Evolutionary conservation across 2,113 vertebrate genomes (phyloP).

Genomic region (Galeopterus variegatus): DNA sequence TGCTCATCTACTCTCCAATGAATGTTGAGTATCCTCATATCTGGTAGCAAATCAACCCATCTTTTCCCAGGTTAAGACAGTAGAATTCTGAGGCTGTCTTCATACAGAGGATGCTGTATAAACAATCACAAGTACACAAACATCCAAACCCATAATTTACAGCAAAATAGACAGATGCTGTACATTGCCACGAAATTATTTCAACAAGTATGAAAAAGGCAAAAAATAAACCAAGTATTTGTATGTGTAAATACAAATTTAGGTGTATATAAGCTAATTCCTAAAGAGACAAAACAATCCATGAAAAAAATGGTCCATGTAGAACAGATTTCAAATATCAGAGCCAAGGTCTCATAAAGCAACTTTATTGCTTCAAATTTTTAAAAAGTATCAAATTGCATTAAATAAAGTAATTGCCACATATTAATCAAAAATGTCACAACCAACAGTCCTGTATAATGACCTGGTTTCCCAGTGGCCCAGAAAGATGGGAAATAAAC

Average conservation of each 20-base stretch:
- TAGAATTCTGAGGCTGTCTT: neutral
- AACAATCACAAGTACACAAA: slow-evolving; percentile 43
- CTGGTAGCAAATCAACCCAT: neutral
- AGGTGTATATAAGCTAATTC: slow-evolving; percentile 37
- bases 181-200: neutral
- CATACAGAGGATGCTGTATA: neutral
- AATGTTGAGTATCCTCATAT: neutral
- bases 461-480: slow-evolving; percentile 85
- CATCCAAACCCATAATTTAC: slow-evolving; percentile 46
- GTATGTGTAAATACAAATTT: slow-evolving; percentile 15
- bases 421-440: slow-evolving; percentile 68
- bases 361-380: neutral
- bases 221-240: slow-evolving; percentile 63
- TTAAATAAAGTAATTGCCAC: slow-evolving; percentile 49
- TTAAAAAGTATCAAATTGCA: neutral
- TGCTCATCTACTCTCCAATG: neutral
- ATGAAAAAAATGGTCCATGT: neutral
- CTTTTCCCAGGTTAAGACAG: neutral
- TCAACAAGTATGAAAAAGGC: neutral
- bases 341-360: neutral
- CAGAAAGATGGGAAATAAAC: slow-evolving; percentile 88
- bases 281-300: slow-evolving; percentile 5
- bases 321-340: neutral
- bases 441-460: slow-evolving; percentile 65
- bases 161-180: slow-evolving; percentile 16